Conservation (phyloP, 1,140 invertebrate genomes). For the Bemisia tabaci region DNA sequence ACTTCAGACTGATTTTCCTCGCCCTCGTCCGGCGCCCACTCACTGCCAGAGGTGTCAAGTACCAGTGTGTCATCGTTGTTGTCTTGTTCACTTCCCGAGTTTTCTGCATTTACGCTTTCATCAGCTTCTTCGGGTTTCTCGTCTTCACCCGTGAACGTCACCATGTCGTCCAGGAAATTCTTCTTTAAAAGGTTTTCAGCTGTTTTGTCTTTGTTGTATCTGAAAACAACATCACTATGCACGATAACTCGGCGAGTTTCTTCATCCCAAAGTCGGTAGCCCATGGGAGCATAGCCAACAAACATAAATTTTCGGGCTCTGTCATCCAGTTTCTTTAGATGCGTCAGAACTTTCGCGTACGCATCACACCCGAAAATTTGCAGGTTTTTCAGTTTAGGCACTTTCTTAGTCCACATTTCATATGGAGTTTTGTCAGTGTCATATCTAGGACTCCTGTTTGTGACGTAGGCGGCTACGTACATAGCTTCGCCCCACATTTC, state of each 20-base stretch:
- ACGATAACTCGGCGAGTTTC: background rate
- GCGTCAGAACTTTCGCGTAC: conserved; percentile 17
- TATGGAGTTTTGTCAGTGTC: conserved; percentile 10
- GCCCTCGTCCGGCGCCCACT: background rate
- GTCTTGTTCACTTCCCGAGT: no score
- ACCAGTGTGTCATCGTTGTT: no score
- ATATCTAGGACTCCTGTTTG: conserved; percentile 26
- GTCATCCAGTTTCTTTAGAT: conserved; percentile 12
- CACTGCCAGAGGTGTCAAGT: background rate
- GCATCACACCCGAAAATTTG: conserved; percentile 15
- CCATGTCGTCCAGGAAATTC: background rate
- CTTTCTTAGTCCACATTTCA: conserved; percentile 15
- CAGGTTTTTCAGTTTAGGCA: conserved; percentile 13
- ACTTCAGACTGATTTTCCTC: background rate
- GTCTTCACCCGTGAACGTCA: no score
- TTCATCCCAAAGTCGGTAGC: conserved; percentile 1
- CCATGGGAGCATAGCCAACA: no score
- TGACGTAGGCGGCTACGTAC: conserved; percentile 30
- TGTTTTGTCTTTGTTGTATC: background rate
- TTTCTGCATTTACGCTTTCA: no score
- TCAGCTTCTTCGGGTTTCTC: no score
- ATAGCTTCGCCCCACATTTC: conserved; percentile 32
- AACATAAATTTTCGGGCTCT: conserved; percentile 7
- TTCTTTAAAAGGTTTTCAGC: background rate
- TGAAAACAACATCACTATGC: background rate